Base-by-base conservation (phyloP, 2,113 vertebrate genomes). In the Xenopus tropicalis region DNA sequence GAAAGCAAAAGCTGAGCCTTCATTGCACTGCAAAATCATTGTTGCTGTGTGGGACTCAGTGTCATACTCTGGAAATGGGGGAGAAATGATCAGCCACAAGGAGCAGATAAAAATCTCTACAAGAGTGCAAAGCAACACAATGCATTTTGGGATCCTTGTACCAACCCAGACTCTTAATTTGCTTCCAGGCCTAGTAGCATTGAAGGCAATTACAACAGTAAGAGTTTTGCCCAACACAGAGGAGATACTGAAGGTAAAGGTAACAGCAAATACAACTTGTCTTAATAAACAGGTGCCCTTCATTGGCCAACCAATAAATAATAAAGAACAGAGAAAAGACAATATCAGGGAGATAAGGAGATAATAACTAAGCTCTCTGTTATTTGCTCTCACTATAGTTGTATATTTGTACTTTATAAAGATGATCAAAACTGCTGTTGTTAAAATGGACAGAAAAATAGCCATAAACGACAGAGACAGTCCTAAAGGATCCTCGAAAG, bases 261-360 rank as follows among this genome's bases (percentile, higher is more conserved):
- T 82, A 73, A 89, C 80, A 42, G 87, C 88, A 19, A 90, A 91
- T 0, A 83, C 80, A 16, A 85, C 86, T 71, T 91, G 90, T 29
- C 89, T 8, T 90, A 83, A 0, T 88, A 88, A 0, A 86, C 85
- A 24, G 46, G 46, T 48, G 16, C 12, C 46, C 46, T 48, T 48
- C 9, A 9, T 17, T n/a, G 52, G 52, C 16, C 19, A 54, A n/a
- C 19, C 52, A n/a, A 54, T 54, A 9, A 54, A 54, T n/a, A n/a
- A 17, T 54, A 54, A 54, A 4, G 52, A n/a, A 17, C 52, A 54
- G 17, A 54, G 52, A n/a, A 54, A 54, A 7, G 16, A 54, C 1
- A 54, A n/a, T 17, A 54, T n/a, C 52, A 54, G 52, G 9, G 52
- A 54, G 3, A 54, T 17, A n/a, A 62, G 61, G 14, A 62, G 14